Evolutionary conservation across 2,888 invertebrate species (phyloP), one percentile per base, ranked within the genome.

Genomic region (Blera fallax): DNA sequence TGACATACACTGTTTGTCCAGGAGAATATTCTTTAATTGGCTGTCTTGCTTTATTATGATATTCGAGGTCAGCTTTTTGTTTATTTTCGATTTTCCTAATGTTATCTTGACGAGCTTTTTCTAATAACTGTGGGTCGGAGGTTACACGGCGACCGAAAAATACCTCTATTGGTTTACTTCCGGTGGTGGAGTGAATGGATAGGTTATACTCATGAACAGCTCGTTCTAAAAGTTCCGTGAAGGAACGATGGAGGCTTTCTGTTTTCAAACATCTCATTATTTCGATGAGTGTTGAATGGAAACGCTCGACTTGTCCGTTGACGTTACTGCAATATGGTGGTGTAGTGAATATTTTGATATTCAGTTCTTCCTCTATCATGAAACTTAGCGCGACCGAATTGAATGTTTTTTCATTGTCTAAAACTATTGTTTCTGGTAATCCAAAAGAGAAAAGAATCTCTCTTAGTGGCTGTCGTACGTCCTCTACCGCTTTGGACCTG

Each of bases 31-130:
- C 32, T 82, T 87, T 84, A 8, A 64, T 65, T 8, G 52, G 29
- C 14, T 88, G 64, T 29, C 82, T 76, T 21, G 54, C 65, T 77
- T 87, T 87, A 27, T 87, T 87, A 40, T 87, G 88, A 27, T 64
- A 29, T 45, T 74, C 54, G 2, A 85, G 14, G 10, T 82, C 83
- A 43, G 58, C 56, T n/a, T 40, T 11, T 60, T 87, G 87, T 73
- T 87, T 87, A 11, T 43, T 16, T 70, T 82, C 64, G 16, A 85
- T 43, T 62, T 73, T 87, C 24, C 24, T 24, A 24, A 24, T 24
- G 48, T 76, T 85, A n/a, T 62, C 18, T 16, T 70, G 8, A 10
- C 82, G 54, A 18, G 50, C 37, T 24, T 74, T 74, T 80, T 85
- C 87, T 32, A 83, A 73, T 21, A 76, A 18, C 48, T 85, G 64